Evolutionary conservation across 1,140 invertebrate genomes (phyloP).

Genomic region (Aleiodes sp.): DNA sequence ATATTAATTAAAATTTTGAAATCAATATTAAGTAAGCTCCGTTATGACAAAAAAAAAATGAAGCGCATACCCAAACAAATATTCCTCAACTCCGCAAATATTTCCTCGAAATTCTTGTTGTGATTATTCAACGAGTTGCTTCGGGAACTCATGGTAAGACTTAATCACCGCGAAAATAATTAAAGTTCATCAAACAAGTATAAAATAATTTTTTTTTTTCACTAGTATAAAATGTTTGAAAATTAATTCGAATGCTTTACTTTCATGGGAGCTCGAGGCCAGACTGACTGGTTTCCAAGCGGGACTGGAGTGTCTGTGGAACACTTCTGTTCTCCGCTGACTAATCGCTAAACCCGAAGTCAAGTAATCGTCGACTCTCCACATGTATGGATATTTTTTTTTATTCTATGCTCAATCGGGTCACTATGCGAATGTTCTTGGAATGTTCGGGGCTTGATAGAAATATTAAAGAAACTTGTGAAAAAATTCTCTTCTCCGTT

Average conservation of each 20-base stretch:
- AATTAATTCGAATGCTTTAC: slow-evolving; percentile 12
- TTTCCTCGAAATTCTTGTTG: slow-evolving; percentile 21
- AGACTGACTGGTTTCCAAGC: slow-evolving; percentile 22
- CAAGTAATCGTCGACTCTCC: neutral
- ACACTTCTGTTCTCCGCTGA: slow-evolving; percentile 21
- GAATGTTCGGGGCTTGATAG: neutral
- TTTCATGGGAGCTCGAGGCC: slow-evolving; percentile 14
- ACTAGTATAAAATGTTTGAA: too few species aligned
- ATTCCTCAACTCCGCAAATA: slow-evolving; percentile 33
- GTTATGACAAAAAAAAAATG: neutral
- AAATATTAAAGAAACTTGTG: neutral
- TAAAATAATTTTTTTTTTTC: too few species aligned
- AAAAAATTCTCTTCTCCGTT: too few species aligned
- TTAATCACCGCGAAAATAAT: neutral
- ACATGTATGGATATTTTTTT: slow-evolving; percentile 17
- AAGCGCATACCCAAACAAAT: slow-evolving; percentile 38
- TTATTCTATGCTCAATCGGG: neutral
- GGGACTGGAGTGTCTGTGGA: neutral
- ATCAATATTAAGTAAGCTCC: neutral
- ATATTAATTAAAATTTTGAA: too few species aligned
- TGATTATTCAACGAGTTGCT: neutral
- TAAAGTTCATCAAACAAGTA: too few species aligned
- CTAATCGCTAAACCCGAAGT: slow-evolving; percentile 18
- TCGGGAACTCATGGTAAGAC: neutral
- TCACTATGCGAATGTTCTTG: slow-evolving; percentile 11